Conservation (phyloP, 2,113 vertebrate species). For the Phrynosoma blainvillii region DNA sequence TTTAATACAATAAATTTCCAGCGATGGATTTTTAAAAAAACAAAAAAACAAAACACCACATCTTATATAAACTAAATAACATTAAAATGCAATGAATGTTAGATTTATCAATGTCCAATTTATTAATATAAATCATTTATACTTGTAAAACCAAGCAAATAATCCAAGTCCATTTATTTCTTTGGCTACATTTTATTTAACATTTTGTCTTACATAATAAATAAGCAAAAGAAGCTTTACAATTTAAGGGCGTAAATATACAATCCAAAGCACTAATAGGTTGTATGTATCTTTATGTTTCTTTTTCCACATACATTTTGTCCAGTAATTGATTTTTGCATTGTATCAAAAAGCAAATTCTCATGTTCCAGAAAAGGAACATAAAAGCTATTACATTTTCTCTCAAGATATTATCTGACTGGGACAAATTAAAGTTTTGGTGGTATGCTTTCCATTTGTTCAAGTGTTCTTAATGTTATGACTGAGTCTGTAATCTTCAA, state of each 20-base stretch:
- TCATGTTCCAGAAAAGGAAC: constrained; percentile 36
- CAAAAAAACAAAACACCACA: too few species aligned
- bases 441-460: constrained; percentile 36
- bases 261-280: constrained; percentile 69
- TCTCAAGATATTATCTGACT: constrained; percentile 6
- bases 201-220: constrained; percentile 78
- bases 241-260: constrained; percentile 70
- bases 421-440: neutral
- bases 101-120: constrained; percentile 20
- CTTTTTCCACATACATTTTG: constrained; percentile 58
- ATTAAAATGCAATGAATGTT: constrained; percentile 63
- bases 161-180: constrained; percentile 34
- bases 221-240: constrained; percentile 77
- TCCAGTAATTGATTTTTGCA: constrained; percentile 57
- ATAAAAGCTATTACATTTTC: constrained; percentile 3
- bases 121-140: constrained; percentile 21
- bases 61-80: neutral
- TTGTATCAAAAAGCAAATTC: constrained; percentile 59
- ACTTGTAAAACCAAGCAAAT: constrained; percentile 37
- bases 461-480: neutral
- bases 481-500: neutral
- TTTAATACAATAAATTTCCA: too few species aligned
- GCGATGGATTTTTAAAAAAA: too few species aligned
- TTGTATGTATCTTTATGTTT: constrained; percentile 23
- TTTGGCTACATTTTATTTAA: constrained; percentile 75